phyloP scores from a whole-genome alignment of 1,140 invertebrate species.

The Leptopilina clavipes region DNA sequence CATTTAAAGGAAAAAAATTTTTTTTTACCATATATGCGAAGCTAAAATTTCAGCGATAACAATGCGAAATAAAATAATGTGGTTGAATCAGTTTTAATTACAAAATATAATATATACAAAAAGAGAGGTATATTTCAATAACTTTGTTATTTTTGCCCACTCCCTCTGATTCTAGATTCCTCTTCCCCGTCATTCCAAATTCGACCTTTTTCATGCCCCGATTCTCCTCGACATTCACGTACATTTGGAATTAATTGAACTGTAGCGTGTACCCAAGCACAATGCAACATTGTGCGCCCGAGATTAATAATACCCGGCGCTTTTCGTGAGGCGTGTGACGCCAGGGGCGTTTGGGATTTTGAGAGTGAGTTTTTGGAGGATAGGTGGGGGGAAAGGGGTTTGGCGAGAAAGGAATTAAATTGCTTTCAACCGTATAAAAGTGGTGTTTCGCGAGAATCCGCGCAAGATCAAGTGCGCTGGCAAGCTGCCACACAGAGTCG shows the following conservation, averaged over 20 bases:
- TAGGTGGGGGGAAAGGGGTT: not conserved
- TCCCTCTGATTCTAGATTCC: too few relatives aligned
- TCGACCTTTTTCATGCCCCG: slow-evolving; percentile 47
- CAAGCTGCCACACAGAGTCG: slow-evolving; percentile 55
- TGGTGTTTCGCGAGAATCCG: slow-evolving; percentile 60
- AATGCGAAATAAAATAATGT: too few relatives aligned
- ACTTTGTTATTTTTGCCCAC: not conserved
- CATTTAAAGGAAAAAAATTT: too few relatives aligned
- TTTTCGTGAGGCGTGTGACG: slow-evolving; percentile 12
- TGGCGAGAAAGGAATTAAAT: slow-evolving; percentile 60
- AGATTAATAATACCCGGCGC: slow-evolving; percentile 61
- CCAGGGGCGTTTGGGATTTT: slow-evolving; percentile 36
- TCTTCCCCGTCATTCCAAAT: too few relatives aligned
- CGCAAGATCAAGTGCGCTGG: slow-evolving; percentile 63
- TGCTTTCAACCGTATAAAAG: slow-evolving; percentile 60
- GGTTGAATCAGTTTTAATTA: too few relatives aligned
- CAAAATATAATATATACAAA: too few relatives aligned
- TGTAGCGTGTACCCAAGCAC: slow-evolving; percentile 52
- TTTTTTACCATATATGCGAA: too few relatives aligned
- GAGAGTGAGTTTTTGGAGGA: not conserved
- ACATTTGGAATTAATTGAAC: slow-evolving; percentile 65
- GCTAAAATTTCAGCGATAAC: too few relatives aligned
- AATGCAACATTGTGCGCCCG: slow-evolving; percentile 61
- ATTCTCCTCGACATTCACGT: slow-evolving; percentile 46
- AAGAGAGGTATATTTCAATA: too few relatives aligned